phyloP scores from a whole-genome alignment of 2,113 vertebrate species.

The Hiodon tergisus region DNA sequence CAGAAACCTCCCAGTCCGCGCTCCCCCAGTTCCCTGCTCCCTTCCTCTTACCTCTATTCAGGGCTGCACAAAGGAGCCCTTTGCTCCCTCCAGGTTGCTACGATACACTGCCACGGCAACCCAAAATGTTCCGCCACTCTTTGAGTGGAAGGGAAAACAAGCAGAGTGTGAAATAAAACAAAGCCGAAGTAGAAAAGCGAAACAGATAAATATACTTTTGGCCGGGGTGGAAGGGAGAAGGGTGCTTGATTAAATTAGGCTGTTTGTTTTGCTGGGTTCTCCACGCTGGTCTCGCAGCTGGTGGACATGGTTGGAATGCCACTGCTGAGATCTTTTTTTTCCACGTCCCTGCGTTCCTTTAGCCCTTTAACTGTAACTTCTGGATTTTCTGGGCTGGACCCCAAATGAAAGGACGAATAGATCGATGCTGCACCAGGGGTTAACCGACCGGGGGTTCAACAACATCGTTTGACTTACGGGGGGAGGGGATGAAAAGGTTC shows the following conservation, averaged over 20 bases:
- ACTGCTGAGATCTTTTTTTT: neutral
- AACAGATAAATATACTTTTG: constrained; percentile 22
- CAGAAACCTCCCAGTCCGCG: constrained; percentile 23
- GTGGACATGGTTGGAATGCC: neutral
- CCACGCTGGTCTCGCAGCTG: constrained; percentile 19
- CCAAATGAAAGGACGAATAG: neutral
- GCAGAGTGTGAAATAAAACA: constrained; percentile 28
- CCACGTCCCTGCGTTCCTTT: neutral
- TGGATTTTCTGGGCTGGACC: neutral
- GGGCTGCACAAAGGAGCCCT: constrained; percentile 49
- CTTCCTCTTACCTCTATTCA: constrained; percentile 44
- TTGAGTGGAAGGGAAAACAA: constrained; percentile 38
- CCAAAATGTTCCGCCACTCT: constrained; percentile 48
- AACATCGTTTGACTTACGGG: too few relatives aligned
- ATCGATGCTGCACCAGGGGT: neutral
- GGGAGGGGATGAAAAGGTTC: neutral
- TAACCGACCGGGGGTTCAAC: too few relatives aligned
- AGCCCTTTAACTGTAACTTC: too few relatives aligned
- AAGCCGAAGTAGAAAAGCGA: constrained; percentile 15
- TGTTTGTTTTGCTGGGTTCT: constrained; percentile 39
- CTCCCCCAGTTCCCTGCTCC: constrained; percentile 18
- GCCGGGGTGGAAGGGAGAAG: neutral
- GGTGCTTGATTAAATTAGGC: constrained; percentile 44
- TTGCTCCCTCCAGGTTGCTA: constrained; percentile 57
- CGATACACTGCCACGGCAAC: constrained; percentile 43